A percentile compares a stretch with the other conserved stretches of the same genome.
Conservation (phyloP, 2,113 vertebrate genomes). For the Procavia capensis region DNA sequence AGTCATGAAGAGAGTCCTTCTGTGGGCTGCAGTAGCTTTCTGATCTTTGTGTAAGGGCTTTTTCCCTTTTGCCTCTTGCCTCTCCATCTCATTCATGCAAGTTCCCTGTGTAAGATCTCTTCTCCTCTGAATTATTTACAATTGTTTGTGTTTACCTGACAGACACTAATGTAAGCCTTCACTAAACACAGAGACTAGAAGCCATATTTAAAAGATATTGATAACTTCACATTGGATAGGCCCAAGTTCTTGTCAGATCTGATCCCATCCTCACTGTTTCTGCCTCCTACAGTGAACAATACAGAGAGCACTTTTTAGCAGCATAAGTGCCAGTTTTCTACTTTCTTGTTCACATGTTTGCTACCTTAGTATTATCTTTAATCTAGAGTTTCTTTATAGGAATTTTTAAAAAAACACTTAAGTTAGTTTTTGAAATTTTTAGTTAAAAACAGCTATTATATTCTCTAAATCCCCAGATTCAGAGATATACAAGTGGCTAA, state of each 20-base stretch:
- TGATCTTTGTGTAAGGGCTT: neutral
- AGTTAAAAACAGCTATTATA: neutral
- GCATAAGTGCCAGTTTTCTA: neutral
- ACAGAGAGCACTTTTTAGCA: neutral
- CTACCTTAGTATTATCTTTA: constrained; percentile 39
- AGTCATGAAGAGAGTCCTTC: neutral
- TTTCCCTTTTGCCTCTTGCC: neutral
- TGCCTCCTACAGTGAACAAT: neutral
- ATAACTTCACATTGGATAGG: constrained; percentile 18
- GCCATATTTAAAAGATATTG: constrained; percentile 16
- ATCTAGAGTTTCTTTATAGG: neutral
- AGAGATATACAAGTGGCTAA: neutral
- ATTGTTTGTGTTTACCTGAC: neutral
- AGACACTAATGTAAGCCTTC: constrained; percentile 16
- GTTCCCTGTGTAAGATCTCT: neutral
- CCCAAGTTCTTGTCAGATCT: neutral
- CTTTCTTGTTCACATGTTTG: neutral
- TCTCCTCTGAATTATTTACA: constrained; percentile 21
- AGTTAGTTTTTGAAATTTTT: neutral
- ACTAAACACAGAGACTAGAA: constrained; percentile 9
- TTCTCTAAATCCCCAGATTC: neutral
- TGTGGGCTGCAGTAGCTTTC: neutral
- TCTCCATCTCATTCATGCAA: neutral
- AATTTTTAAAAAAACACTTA: constrained; percentile 30
- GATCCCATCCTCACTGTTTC: neutral